These are phyloP conservation scores for Muscicapa adusta DNA, from an alignment of 2,113 vertebrate species.

Conservation along the genomic window DNA sequence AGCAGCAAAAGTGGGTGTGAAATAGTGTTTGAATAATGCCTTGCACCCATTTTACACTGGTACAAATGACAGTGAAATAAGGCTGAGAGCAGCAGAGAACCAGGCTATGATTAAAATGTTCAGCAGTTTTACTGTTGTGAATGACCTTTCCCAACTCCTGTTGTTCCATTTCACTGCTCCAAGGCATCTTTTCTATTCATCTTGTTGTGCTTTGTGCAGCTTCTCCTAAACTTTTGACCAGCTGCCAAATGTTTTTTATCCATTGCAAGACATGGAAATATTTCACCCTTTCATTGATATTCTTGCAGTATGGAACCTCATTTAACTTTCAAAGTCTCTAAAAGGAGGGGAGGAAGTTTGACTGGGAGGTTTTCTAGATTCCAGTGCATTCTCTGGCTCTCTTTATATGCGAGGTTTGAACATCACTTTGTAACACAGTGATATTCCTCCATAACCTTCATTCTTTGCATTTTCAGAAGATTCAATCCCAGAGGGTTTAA, in stretches of 20 bases:
- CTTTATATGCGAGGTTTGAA: background rate
- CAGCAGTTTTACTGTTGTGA: background rate
- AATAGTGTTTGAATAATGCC: background rate
- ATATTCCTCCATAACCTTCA: background rate
- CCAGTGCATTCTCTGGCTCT: background rate
- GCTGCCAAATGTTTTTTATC: background rate
- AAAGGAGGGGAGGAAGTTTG: background rate
- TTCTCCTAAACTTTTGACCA: constrained; percentile 38
- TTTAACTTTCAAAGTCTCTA: background rate
- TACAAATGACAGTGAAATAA: constrained; percentile 16
- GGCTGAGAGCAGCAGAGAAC: background rate
- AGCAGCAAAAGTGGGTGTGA: background rate
- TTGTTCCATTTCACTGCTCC: constrained; percentile 39
- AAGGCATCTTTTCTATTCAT: constrained; percentile 6
- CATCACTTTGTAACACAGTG: background rate
- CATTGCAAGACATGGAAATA: background rate
- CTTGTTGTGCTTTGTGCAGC: constrained; percentile 4
- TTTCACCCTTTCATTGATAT: background rate
- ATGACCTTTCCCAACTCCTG: constrained; percentile 26
- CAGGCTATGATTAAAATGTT: constrained; percentile 35
- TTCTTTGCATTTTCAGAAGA: background rate
- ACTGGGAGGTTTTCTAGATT: background rate
- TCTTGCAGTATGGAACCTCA: background rate
- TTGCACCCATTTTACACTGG: background rate
- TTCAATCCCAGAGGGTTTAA: background rate